These are phyloP conservation scores for Digitonthophagus gazella DNA, from an alignment of 2,888 invertebrate genomes.

Conservation along the genomic window DNA sequence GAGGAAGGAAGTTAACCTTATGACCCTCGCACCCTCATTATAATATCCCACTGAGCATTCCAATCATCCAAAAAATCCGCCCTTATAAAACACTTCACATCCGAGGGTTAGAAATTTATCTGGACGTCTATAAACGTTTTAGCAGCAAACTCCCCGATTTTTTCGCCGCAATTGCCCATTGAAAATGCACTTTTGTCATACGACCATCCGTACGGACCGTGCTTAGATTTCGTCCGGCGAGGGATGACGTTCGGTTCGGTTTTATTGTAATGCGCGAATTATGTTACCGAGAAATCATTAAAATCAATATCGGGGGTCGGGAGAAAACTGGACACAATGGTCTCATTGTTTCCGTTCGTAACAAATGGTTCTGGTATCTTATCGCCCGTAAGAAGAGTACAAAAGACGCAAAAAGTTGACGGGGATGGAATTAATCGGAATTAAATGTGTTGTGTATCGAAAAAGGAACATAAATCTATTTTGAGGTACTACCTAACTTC, in stretches of 20 bases:
- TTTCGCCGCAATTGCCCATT: conserved; percentile 45
- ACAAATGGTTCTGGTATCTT: conserved; percentile 30
- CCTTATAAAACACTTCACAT: not conserved
- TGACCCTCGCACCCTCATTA: conserved; percentile 38
- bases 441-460: not conserved
- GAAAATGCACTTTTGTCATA: conserved; percentile 43
- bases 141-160: conserved; percentile 44
- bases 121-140: conserved; percentile 38
- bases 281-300: conserved; percentile 18
- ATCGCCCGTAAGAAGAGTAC: conserved; percentile 12
- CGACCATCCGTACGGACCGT: conserved; percentile 27
- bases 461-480: not conserved
- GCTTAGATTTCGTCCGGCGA: not conserved
- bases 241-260: not conserved
- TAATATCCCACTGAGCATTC: conserved; percentile 33
- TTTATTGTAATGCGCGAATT: conserved; percentile 15
- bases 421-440: not conserved
- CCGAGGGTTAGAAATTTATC: not conserved
- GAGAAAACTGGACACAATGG: conserved; percentile 29
- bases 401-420: not conserved
- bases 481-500: too few species aligned
- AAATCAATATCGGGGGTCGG: conserved; percentile 18
- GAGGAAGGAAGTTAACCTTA: conserved; percentile 46
- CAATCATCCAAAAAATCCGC: conserved; percentile 18
- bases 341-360: conserved; percentile 26